Base-by-base conservation (phyloP, 2,888 invertebrate genomes). In the Parnassius glacialis region DNA sequence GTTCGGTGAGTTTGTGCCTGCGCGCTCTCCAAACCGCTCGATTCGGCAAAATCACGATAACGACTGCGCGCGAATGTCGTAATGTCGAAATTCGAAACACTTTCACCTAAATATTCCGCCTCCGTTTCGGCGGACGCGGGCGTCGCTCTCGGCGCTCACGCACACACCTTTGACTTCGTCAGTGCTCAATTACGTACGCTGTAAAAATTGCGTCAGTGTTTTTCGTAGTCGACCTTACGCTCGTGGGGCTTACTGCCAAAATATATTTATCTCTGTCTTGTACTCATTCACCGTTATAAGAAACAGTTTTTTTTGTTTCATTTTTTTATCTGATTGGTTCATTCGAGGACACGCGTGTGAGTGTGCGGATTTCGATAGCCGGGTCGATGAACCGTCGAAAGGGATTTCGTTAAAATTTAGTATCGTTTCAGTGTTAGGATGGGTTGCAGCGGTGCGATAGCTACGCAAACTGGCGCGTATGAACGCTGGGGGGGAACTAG, bases 61-160 rank as follows among this genome's bases (percentile, higher is more conserved):
- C 89, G 88, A 91, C 91, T 91, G 91, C 87, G 89, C 90, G 88
- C 90, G 80, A 90, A 90, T 91, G 90, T 91, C 90, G 90, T 90
- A 90, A 90, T 90, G 89, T 84, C 90, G 90, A 91, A 91, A 91
- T 91, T 91, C 87, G 91, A 91, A 91, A 91, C 90, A 91, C 91
- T 91, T 91, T 91, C 91, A 90, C 91, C 91, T 91, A 91, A 91
- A 91, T 91, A 91, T 91, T 90, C 90, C 89, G 90, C 83, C 90
- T 89, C 88, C 81, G 90, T 87, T 90, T 90, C 88, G 89, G 88
- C 88, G 82, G 87, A 89, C 90, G 89, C 90, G 90, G 90, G 87
- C 90, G 90, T 89, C 90, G 90, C 88, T 90, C 90, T 90, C 90
- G 82, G 84, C 87, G 80, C 85, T 81, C 90, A 90, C 91, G 84